phyloP scores from a whole-genome alignment of 2,797 vertebrate species.

The Acanthurus leucopareius region DNA sequence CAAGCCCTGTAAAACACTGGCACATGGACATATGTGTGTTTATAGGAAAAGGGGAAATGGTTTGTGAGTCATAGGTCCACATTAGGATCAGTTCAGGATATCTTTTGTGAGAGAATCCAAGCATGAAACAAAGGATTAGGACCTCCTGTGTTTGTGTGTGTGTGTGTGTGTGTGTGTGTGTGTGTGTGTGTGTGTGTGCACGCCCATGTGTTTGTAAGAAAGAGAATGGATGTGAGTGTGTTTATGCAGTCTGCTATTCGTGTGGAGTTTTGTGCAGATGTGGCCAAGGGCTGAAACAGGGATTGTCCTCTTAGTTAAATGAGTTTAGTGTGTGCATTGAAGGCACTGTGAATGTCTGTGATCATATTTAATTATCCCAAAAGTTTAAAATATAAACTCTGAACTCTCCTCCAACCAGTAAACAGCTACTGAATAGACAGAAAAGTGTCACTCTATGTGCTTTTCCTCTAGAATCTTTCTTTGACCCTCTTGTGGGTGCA shows the following conservation, averaged over 20 bases:
- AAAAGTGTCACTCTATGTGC: too few relatives aligned
- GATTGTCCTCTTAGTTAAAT: slow-evolving; percentile 31
- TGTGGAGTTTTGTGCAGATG: slow-evolving; percentile 25
- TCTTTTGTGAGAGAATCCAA: slow-evolving; percentile 51
- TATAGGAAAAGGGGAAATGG: slow-evolving; percentile 38
- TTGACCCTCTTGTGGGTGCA: too few relatives aligned
- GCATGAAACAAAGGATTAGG: slow-evolving; percentile 66
- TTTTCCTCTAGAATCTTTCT: too few relatives aligned
- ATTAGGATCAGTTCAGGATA: slow-evolving; percentile 62
- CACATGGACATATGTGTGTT: slow-evolving; percentile 4
- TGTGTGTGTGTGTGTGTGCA: not conserved
- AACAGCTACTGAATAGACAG: too few relatives aligned
- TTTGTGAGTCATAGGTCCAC: slow-evolving; percentile 56
- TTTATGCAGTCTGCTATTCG: slow-evolving; percentile 50
- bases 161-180: not conserved
- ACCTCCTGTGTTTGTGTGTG: not conserved
- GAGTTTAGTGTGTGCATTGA: not conserved
- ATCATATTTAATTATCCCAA: too few relatives aligned
- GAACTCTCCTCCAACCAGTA: too few relatives aligned
- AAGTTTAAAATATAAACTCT: too few relatives aligned
- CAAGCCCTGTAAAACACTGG: slow-evolving; percentile 14
- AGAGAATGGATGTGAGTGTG: slow-evolving; percentile 17
- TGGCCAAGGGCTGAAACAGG: not conserved
- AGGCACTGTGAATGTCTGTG: too few relatives aligned
- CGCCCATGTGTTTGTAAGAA: slow-evolving; percentile 9